Conservation (phyloP, 2,888 invertebrate genomes). For the Meliscaeva auricollis region DNA sequence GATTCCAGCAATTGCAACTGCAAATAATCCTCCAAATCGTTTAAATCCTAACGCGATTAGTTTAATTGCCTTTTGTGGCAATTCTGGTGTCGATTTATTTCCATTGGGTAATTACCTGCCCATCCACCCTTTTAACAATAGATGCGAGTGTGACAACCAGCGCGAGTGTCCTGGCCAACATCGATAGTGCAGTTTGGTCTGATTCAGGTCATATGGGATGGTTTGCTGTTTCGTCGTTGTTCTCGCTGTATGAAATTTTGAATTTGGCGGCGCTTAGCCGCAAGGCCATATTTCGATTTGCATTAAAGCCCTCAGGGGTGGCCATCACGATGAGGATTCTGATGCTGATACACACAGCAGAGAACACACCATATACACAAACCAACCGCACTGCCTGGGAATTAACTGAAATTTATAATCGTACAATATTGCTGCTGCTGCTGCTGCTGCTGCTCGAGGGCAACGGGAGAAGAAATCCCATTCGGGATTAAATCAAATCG, state of each 20-base stretch:
- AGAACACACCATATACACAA: slow-evolving; percentile 15
- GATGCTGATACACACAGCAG: slow-evolving; percentile 40
- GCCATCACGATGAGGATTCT: slow-evolving; percentile 26
- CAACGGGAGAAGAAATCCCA: slow-evolving; percentile 80
- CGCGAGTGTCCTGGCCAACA: slow-evolving; percentile 64
- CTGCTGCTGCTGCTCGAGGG: slow-evolving; percentile 12
- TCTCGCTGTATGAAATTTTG: slow-evolving; percentile 52
- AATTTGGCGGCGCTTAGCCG: slow-evolving; percentile 73
- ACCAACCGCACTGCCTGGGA: slow-evolving; percentile 78
- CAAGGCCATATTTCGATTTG: slow-evolving; percentile 76
- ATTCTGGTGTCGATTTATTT: slow-evolving; percentile 79
- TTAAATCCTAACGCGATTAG: slow-evolving; percentile 84
- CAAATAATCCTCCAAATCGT: slow-evolving; percentile 76
- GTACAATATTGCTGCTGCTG: slow-evolving; percentile 74
- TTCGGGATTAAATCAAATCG: slow-evolving; percentile 84
- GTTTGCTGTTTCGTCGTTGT: background rate
- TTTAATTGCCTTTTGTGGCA: slow-evolving; percentile 83
- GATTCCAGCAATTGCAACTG: slow-evolving; percentile 65
- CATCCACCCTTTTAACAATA: slow-evolving; percentile 51
- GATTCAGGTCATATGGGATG: slow-evolving; percentile 23
- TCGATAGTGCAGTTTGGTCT: slow-evolving; percentile 60
- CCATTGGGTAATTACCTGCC: slow-evolving; percentile 77
- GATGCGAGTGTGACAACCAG: slow-evolving; percentile 61
- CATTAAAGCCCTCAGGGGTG: slow-evolving; percentile 66
- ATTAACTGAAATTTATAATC: slow-evolving; percentile 84